Conservation (phyloP, 2,113 vertebrate genomes). For the Bubo blakistoni region DNA sequence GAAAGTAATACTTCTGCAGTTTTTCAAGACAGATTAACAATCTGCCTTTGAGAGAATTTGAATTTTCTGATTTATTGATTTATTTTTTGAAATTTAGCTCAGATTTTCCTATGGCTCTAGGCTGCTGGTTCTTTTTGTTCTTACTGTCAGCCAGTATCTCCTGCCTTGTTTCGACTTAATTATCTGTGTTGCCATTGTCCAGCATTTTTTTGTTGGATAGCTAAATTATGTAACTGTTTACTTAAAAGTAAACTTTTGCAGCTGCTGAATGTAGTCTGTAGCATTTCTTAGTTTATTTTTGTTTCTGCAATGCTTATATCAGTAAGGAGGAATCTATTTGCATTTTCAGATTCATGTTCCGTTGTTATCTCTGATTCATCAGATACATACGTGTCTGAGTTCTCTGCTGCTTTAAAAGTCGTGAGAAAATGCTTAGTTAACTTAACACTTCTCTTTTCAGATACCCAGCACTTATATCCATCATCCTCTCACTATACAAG, state of each 20-base stretch:
- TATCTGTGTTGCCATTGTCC: not conserved
- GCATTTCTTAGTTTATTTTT: not conserved
- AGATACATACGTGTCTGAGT: not conserved
- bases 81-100: not conserved
- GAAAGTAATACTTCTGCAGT: not conserved
- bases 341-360: not conserved
- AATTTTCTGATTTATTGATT: not conserved
- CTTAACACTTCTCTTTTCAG: conserved; percentile 35
- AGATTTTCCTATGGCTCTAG: not conserved
- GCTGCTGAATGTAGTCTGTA: not conserved
- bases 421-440: not conserved
- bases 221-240: not conserved
- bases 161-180: not conserved
- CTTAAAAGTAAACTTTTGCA: not conserved
- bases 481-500: conserved; percentile 85
- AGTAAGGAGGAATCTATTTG: not conserved
- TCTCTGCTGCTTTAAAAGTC: not conserved
- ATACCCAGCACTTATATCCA: conserved; percentile 82
- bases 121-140: not conserved
- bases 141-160: not conserved
- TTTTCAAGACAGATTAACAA: not conserved
- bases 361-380: not conserved
- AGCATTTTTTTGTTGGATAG: not conserved
- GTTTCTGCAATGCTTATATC: not conserved
- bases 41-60: not conserved